These are phyloP conservation scores for Ophiothrix spiculata DNA, from an alignment of 35 echinoderm and acorn worm genomes.

Conservation along the genomic window DNA sequence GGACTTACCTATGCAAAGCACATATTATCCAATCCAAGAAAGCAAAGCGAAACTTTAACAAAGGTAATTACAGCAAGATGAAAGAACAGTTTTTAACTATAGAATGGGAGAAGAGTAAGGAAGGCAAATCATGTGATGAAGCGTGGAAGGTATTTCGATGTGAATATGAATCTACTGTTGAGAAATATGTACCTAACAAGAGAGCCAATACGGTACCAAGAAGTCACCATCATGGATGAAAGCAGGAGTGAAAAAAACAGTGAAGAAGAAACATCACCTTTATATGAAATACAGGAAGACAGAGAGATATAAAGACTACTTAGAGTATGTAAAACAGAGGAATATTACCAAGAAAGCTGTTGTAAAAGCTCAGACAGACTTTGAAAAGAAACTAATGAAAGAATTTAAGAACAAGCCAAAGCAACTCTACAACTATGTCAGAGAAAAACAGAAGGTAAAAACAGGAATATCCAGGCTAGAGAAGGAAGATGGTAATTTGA, in stretches of 20 bases:
- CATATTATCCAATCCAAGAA: not conserved
- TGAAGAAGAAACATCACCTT: slow-evolving; percentile 1
- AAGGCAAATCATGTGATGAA: not conserved
- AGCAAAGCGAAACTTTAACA: not conserved
- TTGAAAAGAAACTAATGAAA: too few relatives aligned
- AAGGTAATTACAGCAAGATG: slow-evolving; percentile 8
- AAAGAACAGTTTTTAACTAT: not conserved
- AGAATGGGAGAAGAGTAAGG: not conserved
- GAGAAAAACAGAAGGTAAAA: too few relatives aligned
- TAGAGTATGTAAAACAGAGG: slow-evolving; percentile 9
- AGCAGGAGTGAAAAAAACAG: not conserved
- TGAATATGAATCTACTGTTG: not conserved
- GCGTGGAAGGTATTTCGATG: not conserved
- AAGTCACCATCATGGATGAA: slow-evolving; percentile 3
- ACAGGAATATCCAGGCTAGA: too few relatives aligned
- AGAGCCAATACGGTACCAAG: not conserved
- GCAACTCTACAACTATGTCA: too few relatives aligned
- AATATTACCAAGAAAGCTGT: not conserved
- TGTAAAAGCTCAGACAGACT: too few relatives aligned
- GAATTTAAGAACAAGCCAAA: too few relatives aligned
- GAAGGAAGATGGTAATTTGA: not conserved
- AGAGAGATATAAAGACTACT: slow-evolving; percentile 5
- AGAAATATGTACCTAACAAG: not conserved
- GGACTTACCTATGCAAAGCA: not conserved
- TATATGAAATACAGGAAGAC: slow-evolving; percentile 20